Evolutionary conservation across 2,888 invertebrate genomes (phyloP).

Genomic region (Ochlodes sylvanus): DNA sequence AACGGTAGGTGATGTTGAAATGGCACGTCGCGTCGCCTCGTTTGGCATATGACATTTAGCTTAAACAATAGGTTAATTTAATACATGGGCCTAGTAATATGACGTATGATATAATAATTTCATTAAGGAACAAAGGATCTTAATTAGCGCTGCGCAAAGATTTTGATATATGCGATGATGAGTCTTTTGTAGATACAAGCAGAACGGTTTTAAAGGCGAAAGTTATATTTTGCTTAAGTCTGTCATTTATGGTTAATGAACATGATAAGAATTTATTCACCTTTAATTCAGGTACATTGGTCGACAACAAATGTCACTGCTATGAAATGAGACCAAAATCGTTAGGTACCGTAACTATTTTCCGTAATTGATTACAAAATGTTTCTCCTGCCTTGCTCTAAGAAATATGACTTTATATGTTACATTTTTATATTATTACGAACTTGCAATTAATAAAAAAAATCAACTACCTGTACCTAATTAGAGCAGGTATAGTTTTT

Average conservation of each 20-base stretch:
- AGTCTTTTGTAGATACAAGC: conserved; percentile 4
- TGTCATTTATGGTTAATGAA: background rate
- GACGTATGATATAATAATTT: conserved; percentile 30
- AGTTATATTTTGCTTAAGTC: background rate
- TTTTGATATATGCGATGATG: conserved; percentile 16
- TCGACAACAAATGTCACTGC: too few relatives aligned
- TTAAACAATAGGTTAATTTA: conserved; percentile 25
- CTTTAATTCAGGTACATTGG: background rate
- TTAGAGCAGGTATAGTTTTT: too few relatives aligned
- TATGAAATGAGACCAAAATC: too few relatives aligned
- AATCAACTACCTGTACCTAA: too few relatives aligned
- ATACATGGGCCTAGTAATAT: conserved; percentile 17
- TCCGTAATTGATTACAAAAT: too few relatives aligned
- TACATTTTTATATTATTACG: too few relatives aligned
- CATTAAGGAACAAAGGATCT: conserved; percentile 27
- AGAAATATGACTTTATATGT: too few relatives aligned
- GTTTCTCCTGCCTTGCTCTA: too few relatives aligned
- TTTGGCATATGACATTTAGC: conserved; percentile 15
- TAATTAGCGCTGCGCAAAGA: conserved; percentile 13
- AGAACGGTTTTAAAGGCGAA: conserved; percentile 14
- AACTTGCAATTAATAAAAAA: too few relatives aligned
- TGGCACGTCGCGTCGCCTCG: conserved; percentile 4
- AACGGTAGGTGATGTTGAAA: background rate
- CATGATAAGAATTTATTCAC: background rate
- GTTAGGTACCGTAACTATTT: too few relatives aligned